Evolutionary conservation across 2,797 vertebrate species (phyloP).

Genomic region (Leptoclinus maculatus): DNA sequence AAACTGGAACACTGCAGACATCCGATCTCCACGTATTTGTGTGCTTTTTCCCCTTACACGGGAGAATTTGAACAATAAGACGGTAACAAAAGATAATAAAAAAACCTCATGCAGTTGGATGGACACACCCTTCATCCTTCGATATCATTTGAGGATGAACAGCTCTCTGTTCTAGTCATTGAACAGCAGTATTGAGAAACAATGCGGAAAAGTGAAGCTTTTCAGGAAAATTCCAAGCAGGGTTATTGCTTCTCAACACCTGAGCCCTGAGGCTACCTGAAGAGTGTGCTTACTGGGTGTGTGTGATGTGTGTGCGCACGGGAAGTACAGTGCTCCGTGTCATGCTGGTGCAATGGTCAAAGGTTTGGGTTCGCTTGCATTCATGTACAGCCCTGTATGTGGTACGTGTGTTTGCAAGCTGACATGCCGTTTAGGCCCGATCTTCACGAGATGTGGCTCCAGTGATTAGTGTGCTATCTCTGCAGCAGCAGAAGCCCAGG

Average conservation of each 20-base stretch:
- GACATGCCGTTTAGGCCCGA: conserved; percentile 39
- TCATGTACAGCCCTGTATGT: conserved; percentile 30
- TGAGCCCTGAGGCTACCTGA: conserved; percentile 43
- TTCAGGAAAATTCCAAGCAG: conserved; percentile 21
- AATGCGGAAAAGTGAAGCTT: background rate
- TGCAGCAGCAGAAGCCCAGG: conserved; percentile 42
- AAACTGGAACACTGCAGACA: conserved; percentile 5
- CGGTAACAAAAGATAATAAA: background rate
- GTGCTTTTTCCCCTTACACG: background rate
- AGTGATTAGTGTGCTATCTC: conserved; percentile 57
- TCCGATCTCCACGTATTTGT: background rate
- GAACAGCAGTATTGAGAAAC: conserved; percentile 18
- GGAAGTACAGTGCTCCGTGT: conserved; percentile 2
- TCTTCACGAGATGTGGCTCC: conserved; percentile 59
- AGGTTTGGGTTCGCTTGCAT: conserved; percentile 30
- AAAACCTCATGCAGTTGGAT: background rate
- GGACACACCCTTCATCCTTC: conserved; percentile 38
- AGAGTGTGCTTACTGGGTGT: conserved; percentile 38
- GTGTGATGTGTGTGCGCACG: background rate
- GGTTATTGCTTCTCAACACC: conserved; percentile 17
- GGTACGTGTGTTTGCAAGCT: conserved; percentile 12
- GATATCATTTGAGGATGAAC: too few relatives aligned
- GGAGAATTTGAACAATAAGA: background rate
- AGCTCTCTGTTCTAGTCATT: conserved; percentile 32
- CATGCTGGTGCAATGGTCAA: conserved; percentile 43